Conservation (phyloP, 2,888 invertebrate species). For the Eupithecia abbreviata region DNA sequence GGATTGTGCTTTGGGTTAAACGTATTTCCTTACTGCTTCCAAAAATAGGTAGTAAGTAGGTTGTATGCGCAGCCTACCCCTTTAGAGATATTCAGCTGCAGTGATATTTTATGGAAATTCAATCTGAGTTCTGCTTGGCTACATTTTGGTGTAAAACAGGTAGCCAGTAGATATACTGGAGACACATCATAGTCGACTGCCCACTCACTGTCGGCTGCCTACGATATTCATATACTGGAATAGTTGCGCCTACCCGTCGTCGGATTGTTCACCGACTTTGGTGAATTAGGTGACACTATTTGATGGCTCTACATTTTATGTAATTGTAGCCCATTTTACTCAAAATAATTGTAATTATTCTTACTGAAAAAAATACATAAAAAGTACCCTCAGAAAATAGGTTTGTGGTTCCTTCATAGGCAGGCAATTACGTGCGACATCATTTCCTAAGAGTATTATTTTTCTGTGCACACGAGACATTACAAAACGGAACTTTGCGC, state of each 20-base stretch:
- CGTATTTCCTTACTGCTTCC: slow-evolving; percentile 28
- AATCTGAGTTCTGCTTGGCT: slow-evolving; percentile 11
- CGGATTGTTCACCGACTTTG: neutral
- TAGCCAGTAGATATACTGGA: neutral
- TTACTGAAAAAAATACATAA: too few species aligned
- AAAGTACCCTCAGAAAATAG: too few species aligned
- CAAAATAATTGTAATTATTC: too few species aligned
- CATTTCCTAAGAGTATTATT: neutral
- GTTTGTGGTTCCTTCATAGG: too few species aligned
- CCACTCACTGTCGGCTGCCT: neutral
- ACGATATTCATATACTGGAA: neutral
- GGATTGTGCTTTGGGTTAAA: neutral
- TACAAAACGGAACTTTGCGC: neutral
- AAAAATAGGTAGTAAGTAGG: slow-evolving; percentile 20
- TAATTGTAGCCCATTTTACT: too few species aligned
- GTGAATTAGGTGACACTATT: neutral
- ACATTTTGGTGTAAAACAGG: neutral
- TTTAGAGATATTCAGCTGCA: slow-evolving; percentile 13
- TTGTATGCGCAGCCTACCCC: slow-evolving; percentile 14
- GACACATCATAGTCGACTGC: neutral
- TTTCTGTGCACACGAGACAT: neutral
- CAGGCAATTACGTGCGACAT: neutral
- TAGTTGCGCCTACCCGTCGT: neutral
- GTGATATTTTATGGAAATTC: slow-evolving; percentile 26
- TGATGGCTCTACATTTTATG: too few species aligned